Evolutionary conservation across 2,113 vertebrate genomes (phyloP), one percentile per base, ranked within the genome.

Genomic region (Vireo altiloquus): DNA sequence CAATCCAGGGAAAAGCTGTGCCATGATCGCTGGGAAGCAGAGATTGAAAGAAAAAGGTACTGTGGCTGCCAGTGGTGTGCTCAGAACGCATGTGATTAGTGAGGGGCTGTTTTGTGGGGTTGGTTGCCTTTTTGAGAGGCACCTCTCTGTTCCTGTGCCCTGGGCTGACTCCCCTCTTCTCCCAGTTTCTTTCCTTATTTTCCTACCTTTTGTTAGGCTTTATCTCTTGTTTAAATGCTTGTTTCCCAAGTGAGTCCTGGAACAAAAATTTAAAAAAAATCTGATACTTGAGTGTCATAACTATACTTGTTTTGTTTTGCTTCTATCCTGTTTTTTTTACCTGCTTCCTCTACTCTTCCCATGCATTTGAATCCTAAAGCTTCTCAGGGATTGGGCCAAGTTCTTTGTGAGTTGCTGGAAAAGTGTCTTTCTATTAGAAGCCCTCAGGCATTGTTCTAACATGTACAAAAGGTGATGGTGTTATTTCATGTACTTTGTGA

Each of bases 1-100:
- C 0, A 42, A 40, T 30, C 12, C 2, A 10, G 11, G 39, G 9
- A 70, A 71, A 64, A 80, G 9, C 7, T 70, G 8, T 1, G 4
- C 3, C 9, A 4, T 37, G 12, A 40, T 17, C n/a, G 16, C 7
- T 30, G 6, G 27, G 27, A 92, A 77, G 35, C 2, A 61, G 37
- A 61, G 8, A 4, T 1, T 37, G 3, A 5, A 2, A 13, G 33
- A 12, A 66, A 75, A 72, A 90, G 37, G 64, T 63, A 57, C 23
- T 0, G 2, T 54, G 44, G 9, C 22, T 82, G 13, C 5, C 4
- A 2, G 12, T 15, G 39, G 21, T 5, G 35, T 37, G 27, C n/a
- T 84, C 1, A 2, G 52, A 47, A 15, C 2, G 7, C 8, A 8
- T 74, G 39, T 70, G 16, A 8, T 7, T 61, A 4, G 10, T 44